Percentiles rank a stretch among this genome's conserved stretches.
These are phyloP conservation scores for Nothura maculosa DNA, from an alignment of 2,797 vertebrate species.

Conservation along the genomic window DNA sequence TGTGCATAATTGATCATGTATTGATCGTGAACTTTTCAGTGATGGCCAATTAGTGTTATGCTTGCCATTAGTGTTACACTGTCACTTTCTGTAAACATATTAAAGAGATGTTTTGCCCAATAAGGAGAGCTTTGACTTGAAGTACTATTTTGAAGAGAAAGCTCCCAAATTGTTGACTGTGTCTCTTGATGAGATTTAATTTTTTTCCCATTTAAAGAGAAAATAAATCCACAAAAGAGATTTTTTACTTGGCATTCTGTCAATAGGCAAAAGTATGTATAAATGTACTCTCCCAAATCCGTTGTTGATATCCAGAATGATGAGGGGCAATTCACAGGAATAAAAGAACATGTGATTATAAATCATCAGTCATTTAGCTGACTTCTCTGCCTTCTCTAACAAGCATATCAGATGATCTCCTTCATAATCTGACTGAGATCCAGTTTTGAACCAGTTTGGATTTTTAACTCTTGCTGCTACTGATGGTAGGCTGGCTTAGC, in stretches of 20 bases:
- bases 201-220: background rate
- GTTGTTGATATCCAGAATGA: background rate
- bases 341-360: constrained; percentile 17
- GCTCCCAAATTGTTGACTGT: background rate
- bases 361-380: constrained; percentile 15
- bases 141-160: background rate
- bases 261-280: background rate
- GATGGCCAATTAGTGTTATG: background rate
- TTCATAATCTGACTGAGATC: background rate
- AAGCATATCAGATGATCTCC: background rate
- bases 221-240: background rate
- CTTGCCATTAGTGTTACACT: background rate
- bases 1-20: background rate
- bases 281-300: background rate
- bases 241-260: background rate
- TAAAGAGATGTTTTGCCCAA: background rate
- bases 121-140: background rate
- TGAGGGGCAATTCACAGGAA: background rate
- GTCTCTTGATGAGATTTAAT: background rate
- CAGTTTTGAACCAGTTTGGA: background rate
- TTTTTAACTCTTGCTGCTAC: constrained; percentile 35
- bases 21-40: background rate
- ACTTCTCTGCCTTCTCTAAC: constrained; percentile 2
- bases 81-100: background rate
- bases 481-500: background rate